phyloP scores from a whole-genome alignment of 1,140 invertebrate species.

The Drosophila repleta region DNA sequence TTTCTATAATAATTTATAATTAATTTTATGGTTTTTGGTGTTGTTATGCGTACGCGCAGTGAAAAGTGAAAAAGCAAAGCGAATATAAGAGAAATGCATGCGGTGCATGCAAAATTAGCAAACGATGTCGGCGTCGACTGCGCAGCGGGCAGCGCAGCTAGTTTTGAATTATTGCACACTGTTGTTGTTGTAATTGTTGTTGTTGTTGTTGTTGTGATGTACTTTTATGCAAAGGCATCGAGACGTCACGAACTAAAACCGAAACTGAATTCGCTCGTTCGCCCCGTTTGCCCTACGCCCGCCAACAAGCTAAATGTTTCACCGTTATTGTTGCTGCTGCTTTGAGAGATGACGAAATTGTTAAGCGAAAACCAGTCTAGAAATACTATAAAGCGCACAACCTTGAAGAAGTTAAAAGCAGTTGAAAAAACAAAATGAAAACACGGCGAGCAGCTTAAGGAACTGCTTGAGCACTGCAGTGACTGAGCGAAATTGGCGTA shows the following conservation, averaged over 20 bases:
- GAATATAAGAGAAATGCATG: slow-evolving; percentile 24
- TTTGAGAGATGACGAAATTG: slow-evolving; percentile 70
- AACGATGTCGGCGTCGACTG: slow-evolving; percentile 23
- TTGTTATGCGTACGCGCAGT: slow-evolving; percentile 26
- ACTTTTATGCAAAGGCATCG: slow-evolving; percentile 44
- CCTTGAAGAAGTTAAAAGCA: slow-evolving; percentile 73
- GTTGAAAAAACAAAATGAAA: slow-evolving; percentile 28
- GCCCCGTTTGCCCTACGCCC: slow-evolving; percentile 25
- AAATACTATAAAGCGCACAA: slow-evolving; percentile 67
- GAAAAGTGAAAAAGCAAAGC: slow-evolving; percentile 49
- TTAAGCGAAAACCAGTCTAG: slow-evolving; percentile 79
- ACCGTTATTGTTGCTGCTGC: slow-evolving; percentile 34
- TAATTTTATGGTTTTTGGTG: slow-evolving; percentile 6
- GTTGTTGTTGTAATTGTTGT: slow-evolving; percentile 10
- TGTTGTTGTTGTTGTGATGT: slow-evolving; percentile 19
- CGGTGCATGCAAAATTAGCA: slow-evolving; percentile 55
- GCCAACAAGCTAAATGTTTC: slow-evolving; percentile 39
- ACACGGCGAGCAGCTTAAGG: slow-evolving; percentile 51
- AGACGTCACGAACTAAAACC: slow-evolving; percentile 63
- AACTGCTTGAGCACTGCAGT: slow-evolving; percentile 43
- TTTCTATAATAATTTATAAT: slow-evolving; percentile 22
- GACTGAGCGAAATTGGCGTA: slow-evolving; percentile 28
- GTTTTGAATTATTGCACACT: slow-evolving; percentile 56
- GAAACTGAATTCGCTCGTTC: slow-evolving; percentile 20
- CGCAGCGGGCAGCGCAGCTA: slow-evolving; percentile 30